These are phyloP conservation scores for Eupeodes latifasciatus DNA, from an alignment of 2,888 invertebrate genomes.

Conservation along the genomic window DNA sequence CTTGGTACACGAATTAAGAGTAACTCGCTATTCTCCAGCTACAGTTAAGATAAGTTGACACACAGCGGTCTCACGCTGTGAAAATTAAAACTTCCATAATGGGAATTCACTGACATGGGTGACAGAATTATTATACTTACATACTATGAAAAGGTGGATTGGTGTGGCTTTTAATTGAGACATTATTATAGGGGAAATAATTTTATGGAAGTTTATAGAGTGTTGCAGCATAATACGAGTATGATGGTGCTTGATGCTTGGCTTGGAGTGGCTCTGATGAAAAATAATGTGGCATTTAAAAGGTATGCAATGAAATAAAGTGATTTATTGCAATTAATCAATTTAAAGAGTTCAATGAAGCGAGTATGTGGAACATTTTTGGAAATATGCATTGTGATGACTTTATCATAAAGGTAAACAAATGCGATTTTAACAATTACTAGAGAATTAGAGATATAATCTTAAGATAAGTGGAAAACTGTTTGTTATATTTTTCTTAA, in stretches of 20 bases:
- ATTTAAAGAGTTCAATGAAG: not conserved
- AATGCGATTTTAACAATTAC: too few relatives aligned
- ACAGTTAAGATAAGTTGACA: conserved; percentile 38
- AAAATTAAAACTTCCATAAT: conserved; percentile 65
- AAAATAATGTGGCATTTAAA: conserved; percentile 49
- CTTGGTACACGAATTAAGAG: conserved; percentile 41
- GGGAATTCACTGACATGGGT: conserved; percentile 35
- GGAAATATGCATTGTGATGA: too few relatives aligned
- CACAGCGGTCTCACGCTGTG: conserved; percentile 58
- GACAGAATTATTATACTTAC: not conserved
- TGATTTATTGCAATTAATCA: conserved; percentile 47
- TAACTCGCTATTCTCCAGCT: not conserved
- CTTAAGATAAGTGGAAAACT: too few relatives aligned
- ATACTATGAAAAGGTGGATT: conserved; percentile 43
- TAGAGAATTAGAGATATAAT: too few relatives aligned
- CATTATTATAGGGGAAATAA: conserved; percentile 36
- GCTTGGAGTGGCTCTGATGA: conserved; percentile 21
- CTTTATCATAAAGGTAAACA: too few relatives aligned
- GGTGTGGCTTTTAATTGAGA: conserved; percentile 69
- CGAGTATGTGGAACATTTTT: not conserved
- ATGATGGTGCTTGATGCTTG: not conserved
- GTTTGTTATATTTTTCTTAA: too few relatives aligned
- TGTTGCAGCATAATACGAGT: not conserved
- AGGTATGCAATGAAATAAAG: conserved; percentile 19
- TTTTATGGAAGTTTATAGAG: conserved; percentile 36